Conservation (phyloP, 2,888 invertebrate species). For the Erpobdella octoculata region DNA sequence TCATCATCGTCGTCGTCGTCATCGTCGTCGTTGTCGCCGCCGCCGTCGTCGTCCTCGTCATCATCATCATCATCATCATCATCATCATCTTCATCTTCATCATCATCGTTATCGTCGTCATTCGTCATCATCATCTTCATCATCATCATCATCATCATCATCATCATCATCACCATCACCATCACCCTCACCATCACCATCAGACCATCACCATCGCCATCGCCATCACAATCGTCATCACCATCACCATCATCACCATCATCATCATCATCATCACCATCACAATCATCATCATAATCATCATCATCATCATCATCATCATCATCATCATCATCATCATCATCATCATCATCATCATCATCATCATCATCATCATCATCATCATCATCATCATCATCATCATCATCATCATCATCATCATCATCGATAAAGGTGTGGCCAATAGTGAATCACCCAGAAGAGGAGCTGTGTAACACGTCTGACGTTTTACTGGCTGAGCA, state of each 20-base stretch:
- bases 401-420: background rate
- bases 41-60: no score
- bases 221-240: no score
- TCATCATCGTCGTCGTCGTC: background rate
- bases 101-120: no score
- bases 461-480: slow-evolving; percentile 36
- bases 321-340: background rate
- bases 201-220: no score
- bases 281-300: background rate
- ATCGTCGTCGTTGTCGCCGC: background rate
- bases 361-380: background rate
- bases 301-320: background rate
- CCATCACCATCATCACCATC: background rate
- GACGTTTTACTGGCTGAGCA: slow-evolving; percentile 35
- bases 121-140: background rate
- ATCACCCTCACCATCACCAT: no score
- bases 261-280: background rate
- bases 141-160: background rate
- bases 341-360: background rate
- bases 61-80: no score
- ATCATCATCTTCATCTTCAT: no score
- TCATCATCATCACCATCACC: background rate
- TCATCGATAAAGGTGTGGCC: slow-evolving; percentile 36
- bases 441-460: slow-evolving; percentile 35
- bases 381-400: background rate